Evolutionary conservation across 2,113 vertebrate genomes (phyloP).

Genomic region (Nannospalax galili): DNA sequence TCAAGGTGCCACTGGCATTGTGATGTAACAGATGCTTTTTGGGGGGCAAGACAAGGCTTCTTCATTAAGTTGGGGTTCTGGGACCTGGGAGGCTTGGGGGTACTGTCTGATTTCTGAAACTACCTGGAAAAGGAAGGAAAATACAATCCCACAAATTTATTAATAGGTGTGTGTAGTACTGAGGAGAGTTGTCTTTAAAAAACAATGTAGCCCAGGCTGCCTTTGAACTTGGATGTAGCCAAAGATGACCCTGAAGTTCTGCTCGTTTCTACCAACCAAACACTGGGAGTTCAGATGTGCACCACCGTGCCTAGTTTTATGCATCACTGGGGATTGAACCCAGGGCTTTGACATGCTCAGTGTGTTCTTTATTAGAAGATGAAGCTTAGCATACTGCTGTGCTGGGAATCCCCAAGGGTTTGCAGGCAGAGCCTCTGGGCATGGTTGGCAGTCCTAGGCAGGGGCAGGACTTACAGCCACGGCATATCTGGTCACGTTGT

Average conservation of each 20-base stretch:
- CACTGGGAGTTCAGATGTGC: not conserved
- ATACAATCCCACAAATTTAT: not conserved
- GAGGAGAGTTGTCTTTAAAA: not conserved
- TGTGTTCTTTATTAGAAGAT: not conserved
- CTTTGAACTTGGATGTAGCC: not conserved
- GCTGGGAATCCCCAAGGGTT: not conserved
- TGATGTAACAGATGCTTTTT: not conserved
- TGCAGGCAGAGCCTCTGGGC: not conserved
- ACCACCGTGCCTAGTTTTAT: not conserved
- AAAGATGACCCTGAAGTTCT: not conserved
- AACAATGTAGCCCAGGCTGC: not conserved
- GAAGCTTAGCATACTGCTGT: not conserved
- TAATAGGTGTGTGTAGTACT: too few species aligned
- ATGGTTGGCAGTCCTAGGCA: not conserved
- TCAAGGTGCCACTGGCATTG: not conserved
- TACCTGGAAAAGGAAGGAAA: not conserved
- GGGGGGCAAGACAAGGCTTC: not conserved
- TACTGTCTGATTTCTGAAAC: not conserved
- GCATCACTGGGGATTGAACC: not conserved
- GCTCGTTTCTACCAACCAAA: not conserved
- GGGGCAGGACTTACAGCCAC: constrained; percentile 91
- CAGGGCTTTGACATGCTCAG: not conserved
- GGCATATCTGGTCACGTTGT: constrained; percentile 96
- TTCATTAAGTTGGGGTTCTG: not conserved
- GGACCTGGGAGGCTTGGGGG: not conserved